Percentiles rank a stretch among this genome's conserved stretches.
Evolutionary conservation across 2,888 invertebrate genomes (phyloP).

Genomic region (Rhagium mordax): DNA sequence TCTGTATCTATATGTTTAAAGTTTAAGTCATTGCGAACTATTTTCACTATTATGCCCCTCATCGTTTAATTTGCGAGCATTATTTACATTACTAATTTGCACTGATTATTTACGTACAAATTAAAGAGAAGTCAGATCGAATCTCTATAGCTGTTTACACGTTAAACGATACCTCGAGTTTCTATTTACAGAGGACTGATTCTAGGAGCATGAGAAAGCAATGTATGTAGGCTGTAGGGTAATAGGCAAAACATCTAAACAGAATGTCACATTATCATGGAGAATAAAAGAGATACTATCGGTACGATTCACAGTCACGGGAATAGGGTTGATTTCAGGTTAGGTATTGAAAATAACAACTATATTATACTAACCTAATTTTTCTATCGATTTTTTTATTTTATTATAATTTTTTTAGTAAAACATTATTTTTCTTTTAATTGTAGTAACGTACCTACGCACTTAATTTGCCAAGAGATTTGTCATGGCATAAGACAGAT

Average conservation of each 20-base stretch:
- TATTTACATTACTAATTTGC: background rate
- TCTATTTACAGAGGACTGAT: conserved; percentile 1
- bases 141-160: conserved; percentile 6
- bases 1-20: background rate
- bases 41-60: background rate
- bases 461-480: no score
- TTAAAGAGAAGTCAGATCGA: conserved; percentile 3
- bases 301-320: background rate
- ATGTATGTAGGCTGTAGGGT: background rate
- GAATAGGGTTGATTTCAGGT: background rate
- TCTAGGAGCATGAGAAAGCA: background rate
- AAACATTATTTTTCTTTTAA: no score
- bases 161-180: background rate
- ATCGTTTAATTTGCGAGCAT: background rate
- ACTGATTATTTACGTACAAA: background rate
- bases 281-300: background rate
- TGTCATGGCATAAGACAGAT: no score
- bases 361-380: no score
- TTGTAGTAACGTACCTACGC: no score
- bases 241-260: background rate
- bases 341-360: no score
- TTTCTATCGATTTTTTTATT: no score
- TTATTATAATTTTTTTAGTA: no score
- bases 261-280: background rate
- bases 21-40: background rate